Percentiles rank a stretch among this genome's conserved stretches.
phyloP scores from a whole-genome alignment of 2,113 vertebrate species.

The Dolichallabes microphthalmus region DNA sequence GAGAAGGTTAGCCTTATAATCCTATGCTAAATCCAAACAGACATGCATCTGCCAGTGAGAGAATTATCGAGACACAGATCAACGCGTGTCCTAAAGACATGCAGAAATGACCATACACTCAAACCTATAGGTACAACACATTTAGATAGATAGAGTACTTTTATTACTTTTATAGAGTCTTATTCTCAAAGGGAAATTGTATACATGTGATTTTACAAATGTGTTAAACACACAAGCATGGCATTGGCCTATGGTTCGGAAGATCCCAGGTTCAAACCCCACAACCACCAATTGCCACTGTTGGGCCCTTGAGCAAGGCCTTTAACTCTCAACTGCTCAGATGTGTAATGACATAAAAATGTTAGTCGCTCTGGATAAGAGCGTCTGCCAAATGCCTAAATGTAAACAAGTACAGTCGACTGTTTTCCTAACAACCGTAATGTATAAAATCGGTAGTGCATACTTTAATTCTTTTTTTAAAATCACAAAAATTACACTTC shows the following conservation, averaged over 20 bases:
- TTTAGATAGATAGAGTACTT: no score
- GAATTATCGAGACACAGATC: slow-evolving; percentile 46
- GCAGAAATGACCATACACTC: not conserved
- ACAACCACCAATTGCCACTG: no score
- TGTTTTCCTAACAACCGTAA: not conserved
- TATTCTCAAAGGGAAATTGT: no score
- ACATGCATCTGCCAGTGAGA: slow-evolving; percentile 48
- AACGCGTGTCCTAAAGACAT: slow-evolving; percentile 18
- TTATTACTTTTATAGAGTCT: no score
- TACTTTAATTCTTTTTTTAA: not conserved
- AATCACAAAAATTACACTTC: not conserved
- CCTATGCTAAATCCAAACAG: slow-evolving; percentile 48
- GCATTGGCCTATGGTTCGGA: no score
- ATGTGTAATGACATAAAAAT: no score
- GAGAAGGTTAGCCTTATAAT: slow-evolving; percentile 48
- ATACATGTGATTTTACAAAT: not conserved
- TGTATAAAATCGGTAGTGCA: not conserved
- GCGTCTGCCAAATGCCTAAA: no score
- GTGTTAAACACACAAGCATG: not conserved
- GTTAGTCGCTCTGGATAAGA: no score
- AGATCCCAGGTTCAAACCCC: no score
- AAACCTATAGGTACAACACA: not conserved
- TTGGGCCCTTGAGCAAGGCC: no score
- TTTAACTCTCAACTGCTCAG: no score
- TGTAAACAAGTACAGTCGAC: not conserved